These are phyloP conservation scores for Portunus trituberculatus DNA, from an alignment of 1,140 invertebrate genomes.

Conservation along the genomic window DNA sequence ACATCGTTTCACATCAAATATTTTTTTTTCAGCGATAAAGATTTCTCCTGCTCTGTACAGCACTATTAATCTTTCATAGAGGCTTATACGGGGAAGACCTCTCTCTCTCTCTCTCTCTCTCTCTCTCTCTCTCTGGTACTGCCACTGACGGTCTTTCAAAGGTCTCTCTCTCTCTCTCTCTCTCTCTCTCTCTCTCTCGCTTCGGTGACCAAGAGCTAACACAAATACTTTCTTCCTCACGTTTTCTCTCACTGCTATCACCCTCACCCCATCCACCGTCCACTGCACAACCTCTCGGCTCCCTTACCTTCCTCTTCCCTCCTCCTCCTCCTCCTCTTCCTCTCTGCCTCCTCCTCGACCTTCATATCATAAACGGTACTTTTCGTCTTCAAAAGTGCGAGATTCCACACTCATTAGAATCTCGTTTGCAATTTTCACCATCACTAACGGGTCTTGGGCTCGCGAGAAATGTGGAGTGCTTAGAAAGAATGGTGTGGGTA, in stretches of 20 bases:
- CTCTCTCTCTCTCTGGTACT: background rate
- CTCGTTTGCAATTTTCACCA: background rate
- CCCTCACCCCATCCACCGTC: background rate
- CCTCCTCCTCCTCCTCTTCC: background rate
- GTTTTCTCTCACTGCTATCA: background rate
- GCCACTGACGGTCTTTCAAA: background rate
- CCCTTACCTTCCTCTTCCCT: background rate
- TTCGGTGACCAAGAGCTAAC: background rate
- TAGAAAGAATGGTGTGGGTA: background rate
- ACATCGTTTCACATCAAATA: background rate
- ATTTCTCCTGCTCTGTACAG: background rate
- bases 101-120: slow-evolving; percentile 40
- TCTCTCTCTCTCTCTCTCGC: background rate
- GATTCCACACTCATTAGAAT: background rate
- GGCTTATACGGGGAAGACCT: background rate
- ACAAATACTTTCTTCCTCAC: background rate
- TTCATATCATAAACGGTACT: background rate
- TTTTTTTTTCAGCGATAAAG: background rate
- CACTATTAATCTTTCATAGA: background rate
- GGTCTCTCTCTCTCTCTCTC: slow-evolving; percentile 15
- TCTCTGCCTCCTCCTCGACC: background rate
- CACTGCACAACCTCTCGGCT: background rate
- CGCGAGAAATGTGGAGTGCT: background rate
- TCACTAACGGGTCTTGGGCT: background rate
- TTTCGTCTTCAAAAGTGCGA: background rate